Base-by-base conservation (phyloP, 92 coral and sea anemone species). In the Scolanthus callimorphus region DNA sequence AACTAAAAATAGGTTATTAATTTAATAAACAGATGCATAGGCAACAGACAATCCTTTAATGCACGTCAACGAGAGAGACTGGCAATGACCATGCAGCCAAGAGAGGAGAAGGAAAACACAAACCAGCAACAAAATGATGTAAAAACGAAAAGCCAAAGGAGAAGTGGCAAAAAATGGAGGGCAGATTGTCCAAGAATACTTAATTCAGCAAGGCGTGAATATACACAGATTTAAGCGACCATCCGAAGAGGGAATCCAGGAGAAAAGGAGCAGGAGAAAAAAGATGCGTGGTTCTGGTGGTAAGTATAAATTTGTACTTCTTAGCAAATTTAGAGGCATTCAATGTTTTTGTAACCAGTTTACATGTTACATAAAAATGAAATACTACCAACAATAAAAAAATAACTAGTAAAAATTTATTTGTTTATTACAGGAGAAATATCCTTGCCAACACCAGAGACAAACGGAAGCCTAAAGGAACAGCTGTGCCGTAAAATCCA, bases 81-180 rank as follows among this genome's bases (percentile, higher is more conserved):
- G 11, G 59, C 59, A 4, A 52, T 52, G 59, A 8, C 59, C 28
- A 6, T 52, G 8, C 17, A 52, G 19, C 11, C 17, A 4, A 27
- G 29, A n/a, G 59, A 22, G 34, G 29, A 22, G 11, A 24, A 24
- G 29, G 29, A 12, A 24, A 24, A 27, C 13, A 52, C 8, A 21
- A 19, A 13, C 13, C 27, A 31, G 15, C 43, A 6, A 34, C 6
- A 6, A 34, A 34, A 34, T 6, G 6, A 8, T n/a, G n/a, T 12
- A 19, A 52, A 4, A 52, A 13, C 11, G 22, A 52, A 52, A 30
- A 21, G 4, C 29, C 31, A 62, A 34, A 25, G 91, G 91, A 20
- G 71, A 85, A 45, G 39, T 69, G 1, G 55, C 75, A 38, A 44
- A 29, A 43, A 68, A 68, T 68, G 75, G 75, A 25, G 75, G 75